Evolutionary conservation across 2,113 vertebrate genomes (phyloP), one percentile per base, ranked within the genome.

Genomic region (Xyliphius kryptos): DNA sequence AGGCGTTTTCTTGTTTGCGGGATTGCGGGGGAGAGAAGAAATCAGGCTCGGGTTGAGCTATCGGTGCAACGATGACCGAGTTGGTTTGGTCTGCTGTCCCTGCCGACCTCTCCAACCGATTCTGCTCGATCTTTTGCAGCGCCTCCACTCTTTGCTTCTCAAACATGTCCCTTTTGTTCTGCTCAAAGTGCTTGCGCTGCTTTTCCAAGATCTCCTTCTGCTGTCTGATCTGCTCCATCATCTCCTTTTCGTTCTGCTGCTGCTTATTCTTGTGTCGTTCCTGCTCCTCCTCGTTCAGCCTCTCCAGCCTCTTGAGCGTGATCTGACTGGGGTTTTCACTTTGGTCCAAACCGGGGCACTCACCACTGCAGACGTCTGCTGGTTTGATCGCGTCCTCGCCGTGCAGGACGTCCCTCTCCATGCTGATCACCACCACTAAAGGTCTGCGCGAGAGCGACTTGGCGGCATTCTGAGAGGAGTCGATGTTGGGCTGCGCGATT

Each of bases 201-300:
- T 72, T 87, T 81, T 91, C 92, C 71, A 99, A 79, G 65, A 80
- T 89, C 67, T 91, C 91, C 22, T 90, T 96, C 82, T 99, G 95
- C 56, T 90, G 86, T 1, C 94, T 85, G 69, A 99, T 97, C 80
- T 97, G 91, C 74, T 91, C 89, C 95, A 98, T 98, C 94, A 99
- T 93, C 69, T 97, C 88, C 68, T 75, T 90, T 76, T 99, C 95
- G 2, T 92, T 91, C 63, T 93, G 89, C 70, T 90, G 89, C 70
- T 89, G 92, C 65, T 89, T 87, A 43, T 87, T 89, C 21, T 92
- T 92, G 74, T 88, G 91, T n/a, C 92, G 83, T 72, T 89, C 89
- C 73, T 92, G 90, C 61, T 92, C 93, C 73, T 92, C 89, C 66
- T 89, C 90, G 0, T 95, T 98, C 49, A 97, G 82, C 32, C 86